These are phyloP conservation scores for Clamator glandarius DNA, from an alignment of 2,797 vertebrate species.

Conservation along the genomic window DNA sequence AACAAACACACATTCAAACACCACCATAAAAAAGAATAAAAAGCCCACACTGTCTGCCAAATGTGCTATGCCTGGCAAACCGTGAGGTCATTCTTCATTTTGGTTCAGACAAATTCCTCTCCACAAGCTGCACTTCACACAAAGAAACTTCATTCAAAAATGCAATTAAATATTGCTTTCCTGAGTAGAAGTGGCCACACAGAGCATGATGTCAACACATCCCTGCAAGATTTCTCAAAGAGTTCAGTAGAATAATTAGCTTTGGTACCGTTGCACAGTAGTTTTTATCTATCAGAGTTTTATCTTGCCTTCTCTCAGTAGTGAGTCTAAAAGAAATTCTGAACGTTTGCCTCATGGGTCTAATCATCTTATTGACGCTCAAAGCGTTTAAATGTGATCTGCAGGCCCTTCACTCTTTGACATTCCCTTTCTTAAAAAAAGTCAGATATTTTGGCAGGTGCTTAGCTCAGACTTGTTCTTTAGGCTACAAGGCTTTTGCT, in stretches of 20 bases:
- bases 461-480: slow-evolving; percentile 66
- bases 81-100: not conserved
- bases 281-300: slow-evolving; percentile 64
- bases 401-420: slow-evolving; percentile 70
- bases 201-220: slow-evolving; percentile 60
- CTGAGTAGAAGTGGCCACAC: slow-evolving; percentile 51
- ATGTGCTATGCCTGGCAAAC: not conserved
- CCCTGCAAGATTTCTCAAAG: slow-evolving; percentile 66
- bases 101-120: not conserved
- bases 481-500: slow-evolving; percentile 68
- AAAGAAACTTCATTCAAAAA: slow-evolving; percentile 34
- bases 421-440: slow-evolving; percentile 63
- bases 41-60: not conserved
- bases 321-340: slow-evolving; percentile 69
- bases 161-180: slow-evolving; percentile 65
- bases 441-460: slow-evolving; percentile 70
- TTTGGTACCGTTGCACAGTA: slow-evolving; percentile 60
- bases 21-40: not conserved
- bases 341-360: slow-evolving; percentile 69
- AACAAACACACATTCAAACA: not conserved
- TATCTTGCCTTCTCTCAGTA: slow-evolving; percentile 70
- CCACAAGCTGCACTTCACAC: not conserved
- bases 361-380: slow-evolving; percentile 72
- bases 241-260: slow-evolving; percentile 75
- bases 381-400: slow-evolving; percentile 72